phyloP scores from a whole-genome alignment of 2,797 vertebrate genomes.

The Falco columbarius region DNA sequence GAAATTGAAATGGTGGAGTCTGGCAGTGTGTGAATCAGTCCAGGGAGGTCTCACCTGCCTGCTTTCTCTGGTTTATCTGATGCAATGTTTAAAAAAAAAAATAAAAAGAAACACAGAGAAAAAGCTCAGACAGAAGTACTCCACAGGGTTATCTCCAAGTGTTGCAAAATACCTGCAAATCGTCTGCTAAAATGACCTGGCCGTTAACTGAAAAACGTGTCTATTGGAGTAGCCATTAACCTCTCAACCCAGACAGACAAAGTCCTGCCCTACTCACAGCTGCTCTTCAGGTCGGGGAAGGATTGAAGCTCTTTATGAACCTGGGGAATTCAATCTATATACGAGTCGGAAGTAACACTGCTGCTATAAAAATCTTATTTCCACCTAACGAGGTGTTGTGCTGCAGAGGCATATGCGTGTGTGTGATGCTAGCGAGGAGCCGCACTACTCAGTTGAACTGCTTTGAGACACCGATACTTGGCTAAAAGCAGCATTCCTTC shows the following conservation, averaged over 20 bases:
- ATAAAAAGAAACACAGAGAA: not conserved
- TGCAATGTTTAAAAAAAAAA: not conserved
- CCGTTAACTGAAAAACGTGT: conserved; percentile 21
- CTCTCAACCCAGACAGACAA: conserved; percentile 14
- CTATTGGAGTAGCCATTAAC: conserved; percentile 26
- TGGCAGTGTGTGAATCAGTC: not conserved
- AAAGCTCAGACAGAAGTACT: conserved; percentile 5
- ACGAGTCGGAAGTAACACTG: not conserved
- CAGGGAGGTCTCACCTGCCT: conserved; percentile 17
- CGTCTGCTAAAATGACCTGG: conserved; percentile 52
- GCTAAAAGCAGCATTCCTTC: not conserved
- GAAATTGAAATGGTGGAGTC: not conserved
- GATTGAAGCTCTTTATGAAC: not conserved
- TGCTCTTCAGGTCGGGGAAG: not conserved
- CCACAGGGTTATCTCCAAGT: conserved; percentile 17
- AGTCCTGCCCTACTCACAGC: not conserved
- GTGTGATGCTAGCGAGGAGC: not conserved
- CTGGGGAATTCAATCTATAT: not conserved
- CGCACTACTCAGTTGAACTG: fast-evolving
- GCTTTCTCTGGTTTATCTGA: conserved; percentile 44
- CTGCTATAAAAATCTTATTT: conserved; percentile 13
- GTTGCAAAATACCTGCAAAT: conserved; percentile 54
- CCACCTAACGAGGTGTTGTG: not conserved
- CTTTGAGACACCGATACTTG: not conserved
- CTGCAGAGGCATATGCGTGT: not conserved